These are phyloP conservation scores for Rhadinocentrus ornatus DNA, from an alignment of 2,797 vertebrate species.

Conservation along the genomic window DNA sequence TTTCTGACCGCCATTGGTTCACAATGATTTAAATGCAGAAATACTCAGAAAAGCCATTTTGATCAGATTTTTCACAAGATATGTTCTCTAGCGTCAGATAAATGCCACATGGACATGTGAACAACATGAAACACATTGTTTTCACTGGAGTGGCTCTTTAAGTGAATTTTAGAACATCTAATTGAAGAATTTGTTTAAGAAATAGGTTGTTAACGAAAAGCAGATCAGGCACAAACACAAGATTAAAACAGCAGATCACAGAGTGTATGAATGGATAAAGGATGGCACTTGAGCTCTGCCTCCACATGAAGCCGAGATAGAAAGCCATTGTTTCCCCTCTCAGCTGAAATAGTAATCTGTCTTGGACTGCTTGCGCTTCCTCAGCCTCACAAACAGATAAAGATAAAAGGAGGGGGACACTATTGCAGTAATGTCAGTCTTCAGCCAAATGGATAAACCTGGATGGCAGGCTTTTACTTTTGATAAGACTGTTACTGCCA, in stretches of 20 bases:
- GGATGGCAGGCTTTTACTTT: constrained; percentile 61
- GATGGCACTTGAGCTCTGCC: constrained; percentile 35
- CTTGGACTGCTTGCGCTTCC: constrained; percentile 53
- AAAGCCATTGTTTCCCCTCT: constrained; percentile 64
- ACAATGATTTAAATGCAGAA: no score
- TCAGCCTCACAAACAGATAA: constrained; percentile 52
- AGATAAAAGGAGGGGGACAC: constrained; percentile 61
- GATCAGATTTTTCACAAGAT: no score
- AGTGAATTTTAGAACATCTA: not conserved
- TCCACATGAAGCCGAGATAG: constrained; percentile 47
- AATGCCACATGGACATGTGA: no score
- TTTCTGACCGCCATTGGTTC: no score
- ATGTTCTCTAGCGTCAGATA: no score
- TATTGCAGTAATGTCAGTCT: constrained; percentile 67
- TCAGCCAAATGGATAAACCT: constrained; percentile 76
- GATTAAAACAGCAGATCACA: constrained; percentile 18
- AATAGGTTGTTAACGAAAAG: constrained; percentile 11
- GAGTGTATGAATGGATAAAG: constrained; percentile 33
- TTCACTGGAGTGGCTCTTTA: no score
- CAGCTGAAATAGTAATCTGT: constrained; percentile 64
- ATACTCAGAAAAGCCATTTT: no score
- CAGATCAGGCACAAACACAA: not conserved
- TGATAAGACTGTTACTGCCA: constrained; percentile 66
- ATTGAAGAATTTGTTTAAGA: constrained; percentile 11
- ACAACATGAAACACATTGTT: no score